phyloP scores from a whole-genome alignment of 2,888 invertebrate genomes.

The Andricus quercusramuli region DNA sequence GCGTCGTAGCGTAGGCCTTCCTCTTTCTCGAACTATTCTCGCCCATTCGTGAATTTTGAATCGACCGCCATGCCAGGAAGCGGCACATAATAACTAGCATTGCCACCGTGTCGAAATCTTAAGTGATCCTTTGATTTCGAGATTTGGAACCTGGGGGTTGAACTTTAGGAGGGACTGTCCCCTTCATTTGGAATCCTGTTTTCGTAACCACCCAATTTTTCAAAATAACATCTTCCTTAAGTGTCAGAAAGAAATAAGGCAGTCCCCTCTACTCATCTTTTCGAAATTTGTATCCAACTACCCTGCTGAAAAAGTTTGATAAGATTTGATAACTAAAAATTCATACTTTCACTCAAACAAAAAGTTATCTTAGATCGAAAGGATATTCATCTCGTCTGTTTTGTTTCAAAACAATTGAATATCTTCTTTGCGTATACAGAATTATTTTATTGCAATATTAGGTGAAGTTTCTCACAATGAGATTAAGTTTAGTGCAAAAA shows the following conservation, averaged over 20 bases:
- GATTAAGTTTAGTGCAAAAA: too few relatives aligned
- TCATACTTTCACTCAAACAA: too few relatives aligned
- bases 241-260: not conserved
- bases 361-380: too few relatives aligned
- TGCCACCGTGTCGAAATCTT: conserved; percentile 32
- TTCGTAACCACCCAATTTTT: not conserved
- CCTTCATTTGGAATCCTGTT: not conserved
- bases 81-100: conserved; percentile 29
- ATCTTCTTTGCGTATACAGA: too few relatives aligned
- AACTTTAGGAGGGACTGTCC: not conserved
- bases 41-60: conserved; percentile 46
- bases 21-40: conserved; percentile 43
- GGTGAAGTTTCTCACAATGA: too few relatives aligned
- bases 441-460: too few relatives aligned
- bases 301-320: too few relatives aligned
- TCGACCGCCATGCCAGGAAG: conserved; percentile 28
- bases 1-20: conserved; percentile 39
- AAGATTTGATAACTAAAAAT: too few relatives aligned
- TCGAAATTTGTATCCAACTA: not conserved
- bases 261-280: too few relatives aligned
- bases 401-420: too few relatives aligned
- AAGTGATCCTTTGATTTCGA: conserved; percentile 35
- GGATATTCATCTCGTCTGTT: too few relatives aligned
- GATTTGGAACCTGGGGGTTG: conserved; percentile 13
- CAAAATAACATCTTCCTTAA: not conserved